Conservation (phyloP, 2,888 invertebrate species). For the Agrotis ipsilon region DNA sequence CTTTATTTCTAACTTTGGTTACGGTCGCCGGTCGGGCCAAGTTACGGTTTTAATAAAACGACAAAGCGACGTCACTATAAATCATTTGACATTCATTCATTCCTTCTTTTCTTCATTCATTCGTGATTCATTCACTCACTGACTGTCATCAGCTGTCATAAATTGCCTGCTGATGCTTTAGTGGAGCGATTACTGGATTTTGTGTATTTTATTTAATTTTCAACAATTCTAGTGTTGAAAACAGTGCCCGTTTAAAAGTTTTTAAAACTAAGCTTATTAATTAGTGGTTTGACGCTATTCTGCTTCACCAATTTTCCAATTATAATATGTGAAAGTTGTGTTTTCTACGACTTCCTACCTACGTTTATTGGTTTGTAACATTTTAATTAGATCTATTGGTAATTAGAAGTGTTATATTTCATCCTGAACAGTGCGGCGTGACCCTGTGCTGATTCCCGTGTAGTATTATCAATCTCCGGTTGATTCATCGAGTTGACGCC, state of each 20-base stretch:
- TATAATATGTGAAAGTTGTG: constrained; percentile 63
- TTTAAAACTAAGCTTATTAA: constrained; percentile 3
- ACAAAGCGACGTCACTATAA: no score
- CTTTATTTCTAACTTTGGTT: no score
- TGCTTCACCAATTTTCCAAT: constrained; percentile 16
- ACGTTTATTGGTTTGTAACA: constrained; percentile 56
- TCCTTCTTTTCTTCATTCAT: no score
- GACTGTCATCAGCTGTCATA: constrained; percentile 5
- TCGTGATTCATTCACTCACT: constrained; percentile 18
- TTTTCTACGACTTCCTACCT: constrained; percentile 46
- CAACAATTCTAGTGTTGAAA: constrained; percentile 2
- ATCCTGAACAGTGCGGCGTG: constrained; percentile 13
- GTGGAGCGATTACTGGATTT: constrained; percentile 2
- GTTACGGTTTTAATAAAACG: no score
- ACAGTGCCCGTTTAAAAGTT: not conserved
- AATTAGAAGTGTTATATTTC: constrained; percentile 21
- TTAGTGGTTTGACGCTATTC: constrained; percentile 16
- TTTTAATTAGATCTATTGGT: constrained; percentile 25
- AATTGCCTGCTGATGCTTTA: not conserved
- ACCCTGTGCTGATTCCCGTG: constrained; percentile 53
- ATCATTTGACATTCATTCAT: no score
- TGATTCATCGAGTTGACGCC: constrained; percentile 75
- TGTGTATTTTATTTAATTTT: constrained; percentile 29
- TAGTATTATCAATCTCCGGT: constrained; percentile 56
- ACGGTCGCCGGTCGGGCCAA: no score